A percentile compares a stretch with the other conserved stretches of the same genome.
phyloP scores from a whole-genome alignment of 2,797 vertebrate genomes.

The Sylvilagus floridanus region DNA sequence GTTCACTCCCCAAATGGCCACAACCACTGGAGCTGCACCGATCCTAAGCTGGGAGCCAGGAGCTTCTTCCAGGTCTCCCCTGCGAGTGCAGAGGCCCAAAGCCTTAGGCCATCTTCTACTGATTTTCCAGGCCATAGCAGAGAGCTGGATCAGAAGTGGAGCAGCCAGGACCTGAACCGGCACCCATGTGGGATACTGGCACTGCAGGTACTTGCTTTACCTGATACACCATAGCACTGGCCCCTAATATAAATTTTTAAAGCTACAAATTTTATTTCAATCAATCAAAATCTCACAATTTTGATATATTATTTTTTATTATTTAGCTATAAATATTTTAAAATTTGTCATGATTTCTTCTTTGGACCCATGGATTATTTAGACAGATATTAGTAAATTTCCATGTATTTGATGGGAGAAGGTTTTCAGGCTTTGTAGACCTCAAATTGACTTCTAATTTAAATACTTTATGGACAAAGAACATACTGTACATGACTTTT shows the following conservation, averaged over 20 bases:
- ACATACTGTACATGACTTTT: background rate
- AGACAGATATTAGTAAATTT: background rate
- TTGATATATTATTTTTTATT: background rate
- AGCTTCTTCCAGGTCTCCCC: too few relatives aligned
- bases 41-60: too few relatives aligned
- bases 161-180: too few relatives aligned
- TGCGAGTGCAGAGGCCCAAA: too few relatives aligned
- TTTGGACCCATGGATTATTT: slow-evolving; percentile 17
- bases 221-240: too few relatives aligned
- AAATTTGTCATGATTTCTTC: slow-evolving; percentile 2
- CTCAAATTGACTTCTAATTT: slow-evolving; percentile 12
- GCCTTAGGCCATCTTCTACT: too few relatives aligned
- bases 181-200: too few relatives aligned
- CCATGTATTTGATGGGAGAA: background rate
- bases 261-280: background rate
- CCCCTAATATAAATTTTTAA: background rate
- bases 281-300: background rate
- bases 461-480: background rate
- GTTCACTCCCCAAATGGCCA: too few relatives aligned
- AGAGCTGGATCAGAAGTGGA: too few relatives aligned
- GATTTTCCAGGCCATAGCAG: too few relatives aligned
- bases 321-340: background rate
- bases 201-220: too few relatives aligned
- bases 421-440: background rate
- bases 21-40: too few relatives aligned